These are phyloP conservation scores for Mizuhopecten yessoensis DNA, from an alignment of 1,140 invertebrate species.

Conservation along the genomic window DNA sequence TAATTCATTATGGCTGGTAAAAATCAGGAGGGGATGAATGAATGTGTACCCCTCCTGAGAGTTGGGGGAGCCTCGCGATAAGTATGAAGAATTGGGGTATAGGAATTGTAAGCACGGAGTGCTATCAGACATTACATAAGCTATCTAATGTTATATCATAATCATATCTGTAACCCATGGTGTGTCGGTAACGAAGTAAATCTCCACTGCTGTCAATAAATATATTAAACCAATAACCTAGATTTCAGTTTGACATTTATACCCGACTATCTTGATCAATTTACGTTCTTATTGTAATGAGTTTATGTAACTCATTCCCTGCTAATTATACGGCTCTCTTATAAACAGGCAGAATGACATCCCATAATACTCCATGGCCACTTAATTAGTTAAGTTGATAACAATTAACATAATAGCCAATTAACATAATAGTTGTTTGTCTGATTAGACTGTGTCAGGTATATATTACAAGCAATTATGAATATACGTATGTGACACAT, in stretches of 20 bases:
- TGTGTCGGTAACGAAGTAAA: too few species aligned
- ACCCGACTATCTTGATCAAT: background rate
- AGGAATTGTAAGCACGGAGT: too few species aligned
- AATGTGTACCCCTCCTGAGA: too few species aligned
- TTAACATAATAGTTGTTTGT: slow-evolving; percentile 30
- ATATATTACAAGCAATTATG: background rate
- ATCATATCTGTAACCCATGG: too few species aligned
- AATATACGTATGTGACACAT: background rate
- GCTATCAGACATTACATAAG: too few species aligned
- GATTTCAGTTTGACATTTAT: background rate
- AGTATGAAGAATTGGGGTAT: too few species aligned
- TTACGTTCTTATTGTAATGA: background rate
- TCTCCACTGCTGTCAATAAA: background rate
- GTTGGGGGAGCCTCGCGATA: too few species aligned
- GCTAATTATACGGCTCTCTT: background rate
- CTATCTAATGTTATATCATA: too few species aligned
- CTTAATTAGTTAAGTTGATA: slow-evolving; percentile 6
- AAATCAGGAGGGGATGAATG: too few species aligned
- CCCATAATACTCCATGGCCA: background rate
- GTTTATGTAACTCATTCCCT: background rate
- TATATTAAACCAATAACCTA: background rate
- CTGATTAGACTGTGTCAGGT: slow-evolving; percentile 3
- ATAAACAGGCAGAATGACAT: slow-evolving; percentile 5
- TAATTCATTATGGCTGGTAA: background rate
- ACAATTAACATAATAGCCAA: background rate